These are phyloP conservation scores for Telenomus remus DNA, from an alignment of 1,140 invertebrate genomes.

Conservation along the genomic window DNA sequence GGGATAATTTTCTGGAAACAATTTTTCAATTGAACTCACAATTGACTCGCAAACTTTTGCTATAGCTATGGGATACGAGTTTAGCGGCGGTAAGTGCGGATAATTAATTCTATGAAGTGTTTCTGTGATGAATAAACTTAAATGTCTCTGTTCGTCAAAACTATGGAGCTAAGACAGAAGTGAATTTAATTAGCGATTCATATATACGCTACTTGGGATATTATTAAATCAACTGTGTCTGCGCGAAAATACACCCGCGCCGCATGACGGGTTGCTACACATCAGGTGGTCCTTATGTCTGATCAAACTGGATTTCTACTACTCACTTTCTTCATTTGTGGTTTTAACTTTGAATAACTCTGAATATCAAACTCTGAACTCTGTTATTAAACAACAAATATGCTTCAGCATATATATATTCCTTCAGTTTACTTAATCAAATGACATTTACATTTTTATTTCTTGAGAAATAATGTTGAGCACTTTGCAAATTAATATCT, in stretches of 20 bases:
- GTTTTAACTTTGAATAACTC: neutral
- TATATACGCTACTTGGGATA: conserved; percentile 33
- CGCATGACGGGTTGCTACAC: conserved; percentile 28
- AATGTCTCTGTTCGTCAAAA: conserved; percentile 24
- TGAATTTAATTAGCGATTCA: conserved; percentile 47
- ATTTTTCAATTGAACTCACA: conserved; percentile 9
- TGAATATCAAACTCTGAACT: neutral
- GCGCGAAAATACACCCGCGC: conserved; percentile 22
- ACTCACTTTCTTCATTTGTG: conserved; percentile 1
- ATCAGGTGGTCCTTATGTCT: conserved; percentile 33
- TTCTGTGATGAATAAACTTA: conserved; percentile 3
- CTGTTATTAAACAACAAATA: neutral
- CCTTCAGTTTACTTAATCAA: too few species aligned
- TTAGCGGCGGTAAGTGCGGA: conserved; percentile 1
- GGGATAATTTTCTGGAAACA: conserved; percentile 1
- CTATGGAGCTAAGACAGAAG: conserved; percentile 13
- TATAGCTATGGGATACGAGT: conserved; percentile 4
- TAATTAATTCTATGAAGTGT: conserved; percentile 30
- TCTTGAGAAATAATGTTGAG: too few species aligned
- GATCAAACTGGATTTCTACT: conserved; percentile 29
- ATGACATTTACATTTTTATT: too few species aligned
- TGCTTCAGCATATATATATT: too few species aligned
- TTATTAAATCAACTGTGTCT: conserved; percentile 37
- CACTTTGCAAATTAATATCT: too few species aligned
- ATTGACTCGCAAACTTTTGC: neutral